Evolutionary conservation across 2,113 vertebrate species (phyloP), one percentile per base, ranked within the genome.

Genomic region (Channa maculata): DNA sequence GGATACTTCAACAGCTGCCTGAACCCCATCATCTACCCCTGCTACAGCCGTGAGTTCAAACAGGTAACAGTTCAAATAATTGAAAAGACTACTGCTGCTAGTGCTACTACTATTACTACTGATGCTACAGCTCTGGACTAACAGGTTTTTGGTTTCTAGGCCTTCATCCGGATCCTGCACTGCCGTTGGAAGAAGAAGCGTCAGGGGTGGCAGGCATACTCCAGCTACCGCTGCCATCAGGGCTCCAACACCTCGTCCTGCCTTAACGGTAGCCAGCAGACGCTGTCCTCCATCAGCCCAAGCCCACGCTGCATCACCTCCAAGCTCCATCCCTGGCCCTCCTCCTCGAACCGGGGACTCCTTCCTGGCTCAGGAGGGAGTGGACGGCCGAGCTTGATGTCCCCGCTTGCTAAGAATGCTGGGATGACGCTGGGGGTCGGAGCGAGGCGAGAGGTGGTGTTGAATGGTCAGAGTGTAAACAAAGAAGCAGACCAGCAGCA

Each of bases 1-100:
- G 90, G 90, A 11, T 91, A 91, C 61, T 90, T 91, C 86, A 91
- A 91, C 87, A 91, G 90, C 84, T 91, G 90, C 76, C 64, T 91
- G 66, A 91, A 90, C 75, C 90, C 90, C 3, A 86, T 91, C 64
- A 90, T 91, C 77, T 91, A 90, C 85, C 86, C 90, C 2, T 91
- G 88, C 64, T 88, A 87, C 83, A 91, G 90, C 77, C 83, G 88
- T 0, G 90, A 91, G 69, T 91, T 91, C 82, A 90, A 90, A 68
- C 90, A 90, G 90, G 90, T 91, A 65, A 15, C 3, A 44, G 24
- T 24, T 24, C 24, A 1, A 24, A 24, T 24, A 24, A 24, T 24
- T 24, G 24, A 24, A 24, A 24, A 24, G 24, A 24, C 24, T 24
- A 24, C 33, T 1, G 1, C 24, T 7, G 5, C 36, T 6, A 13